Evolutionary conservation across 2,888 invertebrate genomes (phyloP), one percentile per base, ranked within the genome.

Genomic region (Parnassius smintheus): DNA sequence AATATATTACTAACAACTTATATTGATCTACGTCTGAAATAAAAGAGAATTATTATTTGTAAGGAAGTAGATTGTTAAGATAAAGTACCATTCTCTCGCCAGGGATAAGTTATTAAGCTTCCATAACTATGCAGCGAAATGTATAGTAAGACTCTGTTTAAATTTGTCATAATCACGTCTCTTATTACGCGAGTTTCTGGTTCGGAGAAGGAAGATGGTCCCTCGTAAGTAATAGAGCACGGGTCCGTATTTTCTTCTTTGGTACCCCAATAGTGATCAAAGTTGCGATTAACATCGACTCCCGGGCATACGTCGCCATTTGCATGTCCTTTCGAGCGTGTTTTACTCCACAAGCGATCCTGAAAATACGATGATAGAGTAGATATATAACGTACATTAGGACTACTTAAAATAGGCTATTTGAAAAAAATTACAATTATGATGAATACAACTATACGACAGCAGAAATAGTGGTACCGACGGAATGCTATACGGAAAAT

Each of bases 221-320:
- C 96, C 49, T 94, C 94, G 78, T 90, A 96, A 8, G 91, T 93
- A 2, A 94, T 92, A 3, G 87, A 73, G 79, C 96, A 96, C 1
- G 93, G 94, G 61, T 92, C 69, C 7, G 74, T 71, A 62, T 88
- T 91, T 9, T 80, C 81, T 1, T 82, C 92, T 64, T 71, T 84
- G 81, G 92, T 93, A 85, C 93, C 94, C 95, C 96, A 96, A 67
- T 94, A 83, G 72, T 93, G 94, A 64, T 93, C 95, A 74, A 95
- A 97, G 85, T 96, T 97, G 42, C 96, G 92, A 81, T 96, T 96
- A 0, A 94, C 94, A 75, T 97, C 96, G 0, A 94, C 94, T n/a
- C 97, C 96, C 8, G 85, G 83, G 70, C 96, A 96, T 0, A 72
- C 69, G 0, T 84, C 79, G 35, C 83, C 72, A 45, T 84, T 86